Percentiles rank a stretch among this genome's conserved stretches.
These are phyloP conservation scores for Ailurus styani DNA, from an alignment of 2,113 vertebrate species.

Conservation along the genomic window DNA sequence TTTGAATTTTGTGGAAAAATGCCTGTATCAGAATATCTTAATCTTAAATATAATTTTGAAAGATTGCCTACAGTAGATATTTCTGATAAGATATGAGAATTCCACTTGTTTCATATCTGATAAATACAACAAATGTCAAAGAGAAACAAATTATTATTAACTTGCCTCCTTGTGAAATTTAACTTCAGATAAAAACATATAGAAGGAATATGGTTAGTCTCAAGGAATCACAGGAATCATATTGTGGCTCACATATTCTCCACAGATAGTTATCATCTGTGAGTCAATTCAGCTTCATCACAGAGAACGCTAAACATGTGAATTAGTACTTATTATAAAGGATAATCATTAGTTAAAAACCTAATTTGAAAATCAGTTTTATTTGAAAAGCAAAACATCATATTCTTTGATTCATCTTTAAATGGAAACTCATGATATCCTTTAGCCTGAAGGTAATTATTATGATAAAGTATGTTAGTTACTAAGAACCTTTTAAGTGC, in stretches of 20 bases:
- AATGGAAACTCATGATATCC: neutral
- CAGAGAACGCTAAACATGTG: neutral
- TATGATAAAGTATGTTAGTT: neutral
- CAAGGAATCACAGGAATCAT: neutral
- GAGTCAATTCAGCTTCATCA: neutral
- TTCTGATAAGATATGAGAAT: neutral
- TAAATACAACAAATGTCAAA: neutral
- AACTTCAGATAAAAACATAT: neutral
- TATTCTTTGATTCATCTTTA: neutral
- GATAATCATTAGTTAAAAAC: neutral
- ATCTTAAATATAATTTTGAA: neutral
- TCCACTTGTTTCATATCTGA: neutral
- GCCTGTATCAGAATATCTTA: neutral
- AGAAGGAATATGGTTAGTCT: neutral
- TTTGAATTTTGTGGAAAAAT: neutral
- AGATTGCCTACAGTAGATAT: neutral
- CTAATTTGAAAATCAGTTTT: neutral
- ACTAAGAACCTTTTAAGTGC: neutral
- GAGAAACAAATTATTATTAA: neutral
- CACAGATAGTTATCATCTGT: neutral
- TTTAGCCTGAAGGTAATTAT: neutral
- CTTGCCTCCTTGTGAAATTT: neutral
- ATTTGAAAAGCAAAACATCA: neutral
- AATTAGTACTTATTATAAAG: neutral
- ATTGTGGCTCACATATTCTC: rapidly evolving